Evolutionary conservation across 2,797 vertebrate genomes (phyloP).

Genomic region (Acrossocheilus fasciatus): DNA sequence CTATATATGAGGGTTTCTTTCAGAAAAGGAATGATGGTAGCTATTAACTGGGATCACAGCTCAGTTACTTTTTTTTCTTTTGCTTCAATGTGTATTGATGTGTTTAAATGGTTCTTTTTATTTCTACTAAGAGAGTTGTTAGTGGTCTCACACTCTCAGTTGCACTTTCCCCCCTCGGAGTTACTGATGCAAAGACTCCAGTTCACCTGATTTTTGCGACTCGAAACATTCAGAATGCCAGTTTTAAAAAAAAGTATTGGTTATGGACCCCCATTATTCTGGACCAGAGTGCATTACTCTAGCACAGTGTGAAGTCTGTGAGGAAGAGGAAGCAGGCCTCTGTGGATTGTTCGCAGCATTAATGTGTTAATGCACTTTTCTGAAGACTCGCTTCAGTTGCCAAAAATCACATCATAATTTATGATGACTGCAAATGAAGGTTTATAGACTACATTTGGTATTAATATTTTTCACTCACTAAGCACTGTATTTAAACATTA

Average conservation of each 20-base stretch:
- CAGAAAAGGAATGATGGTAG: background rate
- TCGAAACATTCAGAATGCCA: background rate
- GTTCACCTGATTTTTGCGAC: background rate
- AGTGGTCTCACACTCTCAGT: background rate
- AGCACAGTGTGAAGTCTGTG: background rate
- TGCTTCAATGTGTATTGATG: background rate
- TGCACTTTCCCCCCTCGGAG: conserved; percentile 22
- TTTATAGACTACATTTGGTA: conserved; percentile 4
- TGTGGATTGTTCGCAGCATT: background rate
- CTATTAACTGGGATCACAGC: background rate
- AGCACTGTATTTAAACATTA: conserved; percentile 12
- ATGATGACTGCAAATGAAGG: background rate
- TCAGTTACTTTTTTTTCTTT: background rate
- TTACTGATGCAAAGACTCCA: background rate
- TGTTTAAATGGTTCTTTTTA: background rate
- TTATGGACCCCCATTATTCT: background rate
- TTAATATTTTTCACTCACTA: conserved; percentile 11
- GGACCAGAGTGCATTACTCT: background rate
- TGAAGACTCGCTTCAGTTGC: background rate
- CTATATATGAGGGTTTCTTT: background rate
- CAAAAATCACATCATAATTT: conserved; percentile 19
- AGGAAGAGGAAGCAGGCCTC: background rate
- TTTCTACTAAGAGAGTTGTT: conserved; percentile 1
- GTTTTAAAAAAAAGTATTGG: background rate
- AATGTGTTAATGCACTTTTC: background rate